A percentile compares a stretch with the other conserved stretches of the same genome.
These are phyloP conservation scores for Gallinago jamesoni DNA, from an alignment of 2,113 vertebrate species.

Conservation along the genomic window DNA sequence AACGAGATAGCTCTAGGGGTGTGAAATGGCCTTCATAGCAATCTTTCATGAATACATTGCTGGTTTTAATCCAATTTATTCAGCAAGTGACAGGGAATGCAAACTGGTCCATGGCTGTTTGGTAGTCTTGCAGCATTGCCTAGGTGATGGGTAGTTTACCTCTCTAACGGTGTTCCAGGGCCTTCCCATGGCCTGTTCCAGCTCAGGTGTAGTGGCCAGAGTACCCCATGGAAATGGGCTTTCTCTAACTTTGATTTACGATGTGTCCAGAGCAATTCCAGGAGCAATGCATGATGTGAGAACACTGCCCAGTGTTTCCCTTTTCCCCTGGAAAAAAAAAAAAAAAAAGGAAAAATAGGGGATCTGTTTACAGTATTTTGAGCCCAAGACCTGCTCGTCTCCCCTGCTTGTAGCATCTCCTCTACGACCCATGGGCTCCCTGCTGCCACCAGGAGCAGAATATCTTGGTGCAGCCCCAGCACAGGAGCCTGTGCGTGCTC, in stretches of 20 bases:
- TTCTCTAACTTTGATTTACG: neutral
- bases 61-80: slow-evolving; percentile 17
- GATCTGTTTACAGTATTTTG: neutral
- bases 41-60: neutral
- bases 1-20: neutral
- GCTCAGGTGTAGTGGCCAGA: neutral
- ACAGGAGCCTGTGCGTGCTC: neutral
- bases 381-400: neutral
- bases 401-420: neutral
- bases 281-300: neutral
- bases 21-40: neutral
- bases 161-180: neutral
- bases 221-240: neutral
- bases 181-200: neutral
- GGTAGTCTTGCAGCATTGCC: neutral
- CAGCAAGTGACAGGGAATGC: neutral
- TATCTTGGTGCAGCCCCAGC: neutral
- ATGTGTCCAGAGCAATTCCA: neutral
- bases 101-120: neutral
- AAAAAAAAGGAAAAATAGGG: neutral
- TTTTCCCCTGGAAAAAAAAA: neutral
- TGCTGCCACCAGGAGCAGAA: neutral
- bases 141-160: neutral
- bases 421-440: neutral
- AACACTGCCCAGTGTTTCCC: neutral